Base-by-base conservation (phyloP, 1,140 invertebrate species). In the Chrysomallon squamiferum region DNA sequence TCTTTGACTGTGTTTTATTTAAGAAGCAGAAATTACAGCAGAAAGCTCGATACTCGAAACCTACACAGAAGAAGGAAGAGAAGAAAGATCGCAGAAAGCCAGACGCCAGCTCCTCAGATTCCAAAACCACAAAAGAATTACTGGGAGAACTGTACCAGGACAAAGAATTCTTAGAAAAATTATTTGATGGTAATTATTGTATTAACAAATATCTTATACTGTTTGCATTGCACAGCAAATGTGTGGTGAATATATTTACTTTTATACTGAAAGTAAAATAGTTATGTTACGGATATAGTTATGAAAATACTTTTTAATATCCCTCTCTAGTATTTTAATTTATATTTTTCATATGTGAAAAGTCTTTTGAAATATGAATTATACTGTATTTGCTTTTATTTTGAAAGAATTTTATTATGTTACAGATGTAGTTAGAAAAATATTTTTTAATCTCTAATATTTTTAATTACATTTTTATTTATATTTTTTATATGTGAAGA, bases 131-230 rank as follows among this genome's bases (percentile, higher is more conserved):
- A 27, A 85, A 86, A 74, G 79, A 86, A 65, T 68, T 86, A 18
- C 71, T 86, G 6, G 85, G 84, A 33, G 77, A 85, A 68, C 68
- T 86, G 9, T 86, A 83, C 71, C 73, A 73, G 3, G 85, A 86
- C 52, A 80, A 78, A 61, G 77, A 76, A 62, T 86, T 72, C 68
- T 67, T 86, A 43, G 84, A 86, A 70, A 81, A 82, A 69, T 65
- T 86, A 13, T 72, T 82, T 71, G 76, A 79, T 64, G 74, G 84
- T 85, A 75, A 72, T 75, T 70, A 20, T 49, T 52, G 38, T n/a
- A n/a, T n/a, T n/a, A n/a, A n/a, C n/a, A 11, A 15, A 18, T 54
- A 45, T 54, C 32, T 5, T 54, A 18, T 25, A 15, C 22, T 7
- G 13, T 18, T 5, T 38, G 6, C 32, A 35, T 27, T 59, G 11